Percentiles rank a stretch among this genome's conserved stretches.
phyloP scores from a whole-genome alignment of 1,140 invertebrate genomes.

The Ceratitis capitata region DNA sequence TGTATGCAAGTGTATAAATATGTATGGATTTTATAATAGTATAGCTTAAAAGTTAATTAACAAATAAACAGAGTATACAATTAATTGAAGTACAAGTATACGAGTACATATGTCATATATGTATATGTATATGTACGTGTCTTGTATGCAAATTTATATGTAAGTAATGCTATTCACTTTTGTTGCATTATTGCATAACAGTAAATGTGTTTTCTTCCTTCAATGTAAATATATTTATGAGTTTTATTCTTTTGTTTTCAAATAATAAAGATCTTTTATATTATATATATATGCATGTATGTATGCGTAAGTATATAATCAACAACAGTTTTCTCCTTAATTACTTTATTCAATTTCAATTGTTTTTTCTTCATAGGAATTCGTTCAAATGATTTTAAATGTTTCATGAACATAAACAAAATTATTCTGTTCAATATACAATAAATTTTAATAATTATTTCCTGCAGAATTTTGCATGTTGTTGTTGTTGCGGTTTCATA shows the following conservation, averaged over 20 bases:
- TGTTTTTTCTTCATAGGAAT: neutral
- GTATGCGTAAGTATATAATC: neutral
- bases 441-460: constrained; percentile 21
- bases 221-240: constrained; percentile 30
- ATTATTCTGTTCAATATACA: neutral
- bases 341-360: neutral
- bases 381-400: neutral
- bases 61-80: constrained; percentile 1
- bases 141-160: neutral
- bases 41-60: constrained; percentile 17
- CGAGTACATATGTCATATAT: too few species aligned
- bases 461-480: constrained; percentile 17
- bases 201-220: neutral
- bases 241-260: neutral
- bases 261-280: constrained; percentile 8
- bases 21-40: neutral
- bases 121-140: too few species aligned
- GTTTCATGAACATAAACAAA: neutral
- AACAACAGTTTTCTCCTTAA: neutral
- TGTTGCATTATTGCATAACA: neutral
- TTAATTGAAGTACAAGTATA: neutral
- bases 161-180: neutral
- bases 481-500: constrained; percentile 32
- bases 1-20: neutral
- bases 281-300: neutral